A percentile compares a stretch with the other conserved stretches of the same genome.
Evolutionary conservation across 2,113 vertebrate genomes (phyloP).

Genomic region (Emydura subglobosa): DNA sequence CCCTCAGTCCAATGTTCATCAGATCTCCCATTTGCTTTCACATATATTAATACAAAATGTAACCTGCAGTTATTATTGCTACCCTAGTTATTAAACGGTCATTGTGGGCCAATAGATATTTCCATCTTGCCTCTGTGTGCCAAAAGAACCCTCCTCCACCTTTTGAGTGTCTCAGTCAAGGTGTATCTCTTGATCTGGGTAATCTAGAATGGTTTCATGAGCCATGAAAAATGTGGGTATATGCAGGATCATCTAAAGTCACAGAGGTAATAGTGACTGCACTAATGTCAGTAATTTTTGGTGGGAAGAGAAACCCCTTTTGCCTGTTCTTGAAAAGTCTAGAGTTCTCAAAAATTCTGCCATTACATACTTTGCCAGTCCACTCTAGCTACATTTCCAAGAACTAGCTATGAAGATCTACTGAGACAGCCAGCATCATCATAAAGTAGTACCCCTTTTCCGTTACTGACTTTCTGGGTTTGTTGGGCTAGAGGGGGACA

Average conservation of each 20-base stretch:
- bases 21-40: constrained; percentile 10
- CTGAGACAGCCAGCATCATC: neutral
- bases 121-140: neutral
- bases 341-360: neutral
- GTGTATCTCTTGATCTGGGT: neutral
- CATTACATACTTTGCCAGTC: neutral
- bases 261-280: neutral
- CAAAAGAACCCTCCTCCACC: neutral
- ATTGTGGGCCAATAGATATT: neutral
- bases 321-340: neutral
- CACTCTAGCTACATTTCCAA: neutral
- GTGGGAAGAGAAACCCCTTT: neutral
- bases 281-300: neutral
- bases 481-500: neutral
- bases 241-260: neutral
- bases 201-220: neutral
- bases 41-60: neutral
- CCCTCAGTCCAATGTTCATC: neutral
- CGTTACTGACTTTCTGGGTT: neutral
- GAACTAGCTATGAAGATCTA: neutral
- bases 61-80: neutral
- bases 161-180: neutral
- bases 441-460: neutral
- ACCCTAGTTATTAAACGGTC: neutral
- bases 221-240: neutral